Base-by-base conservation (phyloP, 2,888 invertebrate species). In the Trachelus troglodyta region DNA sequence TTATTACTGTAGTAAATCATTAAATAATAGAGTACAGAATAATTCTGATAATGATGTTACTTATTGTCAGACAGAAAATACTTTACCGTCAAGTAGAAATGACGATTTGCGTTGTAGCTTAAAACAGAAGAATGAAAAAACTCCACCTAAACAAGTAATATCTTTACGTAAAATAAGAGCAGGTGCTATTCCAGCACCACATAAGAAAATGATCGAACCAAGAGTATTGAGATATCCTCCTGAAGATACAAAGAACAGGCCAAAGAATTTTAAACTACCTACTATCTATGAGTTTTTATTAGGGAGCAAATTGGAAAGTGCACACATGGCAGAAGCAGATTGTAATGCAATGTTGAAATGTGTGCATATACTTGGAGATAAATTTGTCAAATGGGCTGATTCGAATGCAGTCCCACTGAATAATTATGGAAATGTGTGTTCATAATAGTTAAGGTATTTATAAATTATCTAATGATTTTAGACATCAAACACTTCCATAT, bases 251-350 rank as follows among this genome's bases (percentile, higher is more conserved):
- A 76, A 75, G 85, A 83, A 78, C 69, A 75, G 69, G 3, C 82
- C 89, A 81, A 69, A 82, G 74, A 90, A 92, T 81, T 95, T 94
- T 86, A 93, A 92, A 84, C 90, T 96, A 69, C 80, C 80, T 1
- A 92, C 92, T 78, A 87, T 96, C 68, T 95, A 94, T 87, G 90
- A 92, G 81, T 92, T 94, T 75, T 89, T 95, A 34, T 92, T 94
- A 73, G 92, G 92, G 3, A 92, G 91, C 77, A 86, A 92, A 23
- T 91, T 93, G 0, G 74, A 84, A 4, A 89, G 92, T 85, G 92
- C 93, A 0, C 96, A 96, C 88, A 92, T 93, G 82, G 96, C 96
- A 1, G 96, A 96, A 90, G 93, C 90, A 1, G 96, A 96, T 89
- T 95, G 95, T 56, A 82, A 93, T 3, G 94, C 94, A 92, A 91